Evolutionary conservation across 2,113 vertebrate genomes (phyloP).

Genomic region (Alexandromys fortis): DNA sequence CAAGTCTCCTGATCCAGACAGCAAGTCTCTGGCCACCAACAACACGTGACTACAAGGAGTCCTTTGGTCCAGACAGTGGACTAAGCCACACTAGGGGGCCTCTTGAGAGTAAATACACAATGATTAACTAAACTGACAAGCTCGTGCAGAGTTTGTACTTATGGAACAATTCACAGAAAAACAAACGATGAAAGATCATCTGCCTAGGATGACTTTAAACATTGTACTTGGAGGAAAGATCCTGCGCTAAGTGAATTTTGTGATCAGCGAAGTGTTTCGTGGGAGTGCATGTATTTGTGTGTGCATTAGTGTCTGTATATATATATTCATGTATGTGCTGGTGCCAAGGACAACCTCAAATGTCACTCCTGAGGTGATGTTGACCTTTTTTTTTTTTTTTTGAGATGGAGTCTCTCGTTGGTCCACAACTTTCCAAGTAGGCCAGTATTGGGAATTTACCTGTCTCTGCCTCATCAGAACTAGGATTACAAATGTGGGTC

Average conservation of each 20-base stretch:
- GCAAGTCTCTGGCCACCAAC: neutral
- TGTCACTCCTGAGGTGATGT: neutral
- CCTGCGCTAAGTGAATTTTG: conserved; percentile 1
- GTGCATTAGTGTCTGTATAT: no score
- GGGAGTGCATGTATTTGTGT: neutral
- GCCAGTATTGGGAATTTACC: no score
- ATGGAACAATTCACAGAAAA: conserved; percentile 47
- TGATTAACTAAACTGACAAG: conserved; percentile 60
- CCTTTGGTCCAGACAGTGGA: conserved; percentile 38
- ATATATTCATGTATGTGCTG: neutral
- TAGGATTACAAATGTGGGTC: neutral
- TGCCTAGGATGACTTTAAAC: conserved; percentile 43
- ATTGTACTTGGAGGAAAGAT: conserved; percentile 38
- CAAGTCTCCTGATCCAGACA: conserved; percentile 12
- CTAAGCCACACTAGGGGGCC: neutral
- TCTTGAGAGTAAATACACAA: conserved; percentile 34
- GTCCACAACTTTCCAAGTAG: neutral
- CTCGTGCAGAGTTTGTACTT: conserved; percentile 5
- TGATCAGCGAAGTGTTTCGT: neutral
- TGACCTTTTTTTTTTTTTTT: neutral
- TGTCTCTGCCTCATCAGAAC: neutral
- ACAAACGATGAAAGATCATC: conserved; percentile 40
- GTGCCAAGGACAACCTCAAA: neutral
- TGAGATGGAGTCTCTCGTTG: neutral
- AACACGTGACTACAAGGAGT: conserved; percentile 53